Base-by-base conservation (phyloP, 1,140 invertebrate genomes). In the Copidosoma floridanum region DNA sequence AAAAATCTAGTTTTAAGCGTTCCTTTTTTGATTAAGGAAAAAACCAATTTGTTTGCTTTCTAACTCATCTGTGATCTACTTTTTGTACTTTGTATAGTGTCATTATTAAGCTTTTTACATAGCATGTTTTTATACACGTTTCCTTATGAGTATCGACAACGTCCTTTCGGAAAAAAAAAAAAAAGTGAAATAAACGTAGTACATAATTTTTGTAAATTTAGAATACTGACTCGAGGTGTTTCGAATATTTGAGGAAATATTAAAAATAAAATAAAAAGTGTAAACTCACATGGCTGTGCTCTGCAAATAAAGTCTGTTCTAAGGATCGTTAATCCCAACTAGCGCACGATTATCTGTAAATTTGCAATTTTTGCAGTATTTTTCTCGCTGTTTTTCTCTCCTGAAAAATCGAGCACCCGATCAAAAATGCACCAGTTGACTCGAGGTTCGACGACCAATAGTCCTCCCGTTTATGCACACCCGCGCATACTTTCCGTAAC, bases 221-320 rank as follows among this genome's bases (percentile, higher is more conserved):
- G 58, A 55, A 61, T 44, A 11, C 35, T 61, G 35, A 1, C 54
- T 55, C 35, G 35, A 53, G 50, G 50, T 60, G 57, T 35, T 53
- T 53, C 58, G 24, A 32, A 55, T 44, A 55, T 44, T 48, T 61
- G 51, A n/a, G n/a, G n/a, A n/a, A n/a, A n/a, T n/a, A n/a, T n/a
- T n/a, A n/a, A n/a, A n/a, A n/a, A n/a, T n/a, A n/a, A n/a, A n/a
- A n/a, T n/a, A n/a, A 51, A 61, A 61, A 61, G 48, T 29, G 58
- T 61, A 54, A 61, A 44, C 44, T 61, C 44, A 55, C 35, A 55
- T 61, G 58, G 51, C 51, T 61, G 52, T 61, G 52, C 50, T 20
- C 35, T 61, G 44, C 52, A 61, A 48, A 61, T 55, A 54, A 60
- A 54, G 51, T 61, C 58, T 61, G 58, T 55, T 52, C 44, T 61